A percentile compares a stretch with the other conserved stretches of the same genome.
Evolutionary conservation across 2,113 vertebrate genomes (phyloP).

Genomic region (Felis catus): DNA sequence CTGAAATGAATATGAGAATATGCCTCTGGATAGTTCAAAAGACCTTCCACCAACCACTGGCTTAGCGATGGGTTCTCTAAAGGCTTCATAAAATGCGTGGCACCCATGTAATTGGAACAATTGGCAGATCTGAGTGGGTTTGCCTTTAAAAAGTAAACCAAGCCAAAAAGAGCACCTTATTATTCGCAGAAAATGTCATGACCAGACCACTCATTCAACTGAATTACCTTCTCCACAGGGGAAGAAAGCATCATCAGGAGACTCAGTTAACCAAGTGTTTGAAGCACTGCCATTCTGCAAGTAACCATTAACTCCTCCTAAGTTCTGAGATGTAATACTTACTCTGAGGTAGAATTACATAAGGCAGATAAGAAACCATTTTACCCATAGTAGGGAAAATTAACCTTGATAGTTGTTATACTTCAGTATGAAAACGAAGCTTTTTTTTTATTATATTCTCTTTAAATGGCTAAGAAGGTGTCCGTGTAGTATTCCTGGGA

Average conservation of each 20-base stretch:
- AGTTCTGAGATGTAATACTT: conserved; percentile 55
- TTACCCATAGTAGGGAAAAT: background rate
- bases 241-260: conserved; percentile 47
- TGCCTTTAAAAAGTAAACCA: conserved; percentile 65
- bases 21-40: conserved; percentile 73
- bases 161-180: conserved; percentile 31
- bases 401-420: background rate
- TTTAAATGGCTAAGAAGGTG: background rate
- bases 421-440: conserved; percentile 29
- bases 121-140: conserved; percentile 69
- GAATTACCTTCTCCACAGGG: conserved; percentile 68
- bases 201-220: conserved; percentile 62
- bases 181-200: conserved; percentile 51
- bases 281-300: conserved; percentile 70
- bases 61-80: conserved; percentile 37
- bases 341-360: conserved; percentile 55
- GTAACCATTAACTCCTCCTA: conserved; percentile 59
- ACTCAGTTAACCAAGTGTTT: conserved; percentile 72
- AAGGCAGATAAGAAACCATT: conserved; percentile 55
- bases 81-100: conserved; percentile 48
- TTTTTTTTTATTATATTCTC: conserved; percentile 28
- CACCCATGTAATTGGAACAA: conserved; percentile 51
- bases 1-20: conserved; percentile 73
- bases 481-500: background rate
- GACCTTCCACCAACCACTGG: conserved; percentile 57